Base-by-base conservation (phyloP, 2,888 invertebrate genomes). In the Limnephilus auricula region DNA sequence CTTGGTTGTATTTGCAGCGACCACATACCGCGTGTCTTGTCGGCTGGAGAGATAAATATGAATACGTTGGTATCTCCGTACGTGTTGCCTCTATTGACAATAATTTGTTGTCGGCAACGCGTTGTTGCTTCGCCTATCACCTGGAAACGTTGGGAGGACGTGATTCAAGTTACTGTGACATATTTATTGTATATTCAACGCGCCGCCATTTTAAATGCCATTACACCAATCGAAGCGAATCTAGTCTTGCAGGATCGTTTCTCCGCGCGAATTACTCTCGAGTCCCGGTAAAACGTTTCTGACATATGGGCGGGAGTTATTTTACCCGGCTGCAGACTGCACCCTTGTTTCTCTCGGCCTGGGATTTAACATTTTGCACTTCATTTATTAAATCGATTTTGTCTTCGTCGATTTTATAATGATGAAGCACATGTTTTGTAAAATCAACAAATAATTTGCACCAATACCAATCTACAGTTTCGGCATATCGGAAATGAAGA, bases 181-280 rank as follows among this genome's bases (percentile, higher is more conserved):
- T 79, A 37, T 79, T 89, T 89, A 89, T 89, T 89, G 34, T 79
- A 34, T 30, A 37, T 37, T 79, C 89, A 79, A 45, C 79, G 30
- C 79, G 79, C 50, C 87, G 87, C 87, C 85, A 40, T 87, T 87
- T 31, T 87, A 65, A 30, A 40, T 85, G 85, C 40, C 40, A 40
- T 45, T 85, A 45, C 31, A 87, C 31, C 18, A 31, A 87, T 65
- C 85, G 40, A 85, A 87, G 87, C 31, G 65, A 65, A 87, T 87
- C 87, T 30, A 34, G 87, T 87, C 65, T 31, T 5, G 87, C 34
- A 87, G 65, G 87, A 87, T 31, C 18, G 32, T 50, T 87, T 32
- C 50, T 31, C 15, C 32, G 65, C 32, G 87, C 65, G 87, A 87
- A 87, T 87, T 87, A 65, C 50, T 31, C 87, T 85, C n/a, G 9